A percentile compares a stretch with the other conserved stretches of the same genome.
Conservation (phyloP, 1,140 invertebrate species). For the Sipha flava region DNA sequence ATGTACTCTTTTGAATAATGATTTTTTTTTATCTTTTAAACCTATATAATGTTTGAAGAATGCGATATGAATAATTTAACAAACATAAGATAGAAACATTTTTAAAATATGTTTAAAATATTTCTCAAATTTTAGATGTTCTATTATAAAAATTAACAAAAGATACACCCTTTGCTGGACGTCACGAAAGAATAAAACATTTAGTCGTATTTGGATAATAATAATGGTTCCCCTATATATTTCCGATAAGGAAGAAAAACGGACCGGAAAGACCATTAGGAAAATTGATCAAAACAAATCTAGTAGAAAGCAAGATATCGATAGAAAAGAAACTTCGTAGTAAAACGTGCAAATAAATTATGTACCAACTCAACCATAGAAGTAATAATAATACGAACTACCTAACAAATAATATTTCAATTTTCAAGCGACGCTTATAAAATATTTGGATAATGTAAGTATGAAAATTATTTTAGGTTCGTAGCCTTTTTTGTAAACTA, state of each 20-base stretch:
- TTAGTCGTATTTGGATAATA: background rate
- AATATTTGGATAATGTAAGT: background rate
- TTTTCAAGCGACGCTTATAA: background rate
- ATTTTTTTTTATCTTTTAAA: too few species aligned
- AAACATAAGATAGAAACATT: too few species aligned
- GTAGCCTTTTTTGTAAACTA: too few species aligned
- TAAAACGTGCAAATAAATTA: background rate
- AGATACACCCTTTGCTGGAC: background rate
- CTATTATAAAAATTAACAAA: background rate
- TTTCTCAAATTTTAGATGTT: background rate
- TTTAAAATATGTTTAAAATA: too few species aligned
- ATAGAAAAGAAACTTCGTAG: background rate
- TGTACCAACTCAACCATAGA: background rate
- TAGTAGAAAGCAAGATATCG: conserved; percentile 26
- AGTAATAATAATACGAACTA: background rate
- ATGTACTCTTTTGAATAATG: too few species aligned
- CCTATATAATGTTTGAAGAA: too few species aligned
- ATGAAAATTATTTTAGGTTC: background rate
- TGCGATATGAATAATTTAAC: too few species aligned
- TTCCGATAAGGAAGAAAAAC: background rate
- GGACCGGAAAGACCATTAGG: background rate
- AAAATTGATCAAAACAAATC: conserved; percentile 28
- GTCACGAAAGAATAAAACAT: background rate
- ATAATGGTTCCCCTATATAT: background rate
- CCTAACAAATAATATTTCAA: background rate